These are phyloP conservation scores for Phyllotis vaccarum DNA, from an alignment of 2,797 vertebrate species.

Conservation along the genomic window DNA sequence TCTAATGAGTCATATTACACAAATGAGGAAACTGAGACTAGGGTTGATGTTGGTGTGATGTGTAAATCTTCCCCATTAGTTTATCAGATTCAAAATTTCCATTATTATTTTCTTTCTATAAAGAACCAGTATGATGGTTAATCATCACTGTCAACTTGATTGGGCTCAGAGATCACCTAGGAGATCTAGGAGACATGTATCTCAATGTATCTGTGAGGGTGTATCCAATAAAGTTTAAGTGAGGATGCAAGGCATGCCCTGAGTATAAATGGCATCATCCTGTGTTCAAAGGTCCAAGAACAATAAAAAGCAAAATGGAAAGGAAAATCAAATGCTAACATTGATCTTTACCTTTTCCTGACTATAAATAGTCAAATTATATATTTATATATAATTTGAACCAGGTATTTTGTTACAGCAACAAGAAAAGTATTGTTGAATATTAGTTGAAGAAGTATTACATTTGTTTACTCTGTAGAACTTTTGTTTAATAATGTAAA, in stretches of 20 bases:
- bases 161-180: neutral
- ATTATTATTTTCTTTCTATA: neutral
- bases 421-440: neutral
- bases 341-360: neutral
- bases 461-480: neutral
- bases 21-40: constrained; percentile 13
- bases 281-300: neutral
- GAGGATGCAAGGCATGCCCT: neutral
- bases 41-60: neutral
- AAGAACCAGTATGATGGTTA: neutral
- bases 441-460: too few species aligned
- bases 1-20: neutral
- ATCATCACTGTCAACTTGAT: neutral
- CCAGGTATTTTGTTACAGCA: neutral
- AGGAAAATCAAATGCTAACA: neutral
- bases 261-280: neutral
- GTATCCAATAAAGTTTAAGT: neutral
- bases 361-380: neutral
- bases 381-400: too few species aligned
- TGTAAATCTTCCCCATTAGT: neutral
- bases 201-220: neutral
- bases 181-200: neutral
- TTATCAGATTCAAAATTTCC: constrained; percentile 18
- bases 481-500: neutral
- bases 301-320: neutral